Conservation (phyloP, 1,140 invertebrate genomes). For the Leucophenga varia region DNA sequence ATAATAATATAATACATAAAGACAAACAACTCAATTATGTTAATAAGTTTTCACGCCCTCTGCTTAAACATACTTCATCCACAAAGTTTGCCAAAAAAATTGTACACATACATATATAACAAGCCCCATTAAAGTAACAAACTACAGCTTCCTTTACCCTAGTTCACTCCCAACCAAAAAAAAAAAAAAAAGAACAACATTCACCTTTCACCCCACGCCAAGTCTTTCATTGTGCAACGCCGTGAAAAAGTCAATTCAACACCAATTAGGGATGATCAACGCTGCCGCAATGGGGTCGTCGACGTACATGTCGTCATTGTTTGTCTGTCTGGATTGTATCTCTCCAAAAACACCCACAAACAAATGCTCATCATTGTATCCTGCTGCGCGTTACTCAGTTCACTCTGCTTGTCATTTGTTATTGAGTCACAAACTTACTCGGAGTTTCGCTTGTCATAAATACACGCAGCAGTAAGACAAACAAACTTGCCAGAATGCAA, state of each 20-base stretch:
- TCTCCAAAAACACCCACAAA: too few species aligned
- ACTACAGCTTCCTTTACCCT: constrained; percentile 21
- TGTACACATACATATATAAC: too few species aligned
- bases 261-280: constrained; percentile 55
- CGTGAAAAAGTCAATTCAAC: constrained; percentile 46
- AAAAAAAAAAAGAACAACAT: background rate
- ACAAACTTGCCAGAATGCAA: constrained; percentile 42
- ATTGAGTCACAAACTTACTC: constrained; percentile 43
- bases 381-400: too few species aligned
- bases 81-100: constrained; percentile 25
- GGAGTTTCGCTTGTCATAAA: constrained; percentile 42
- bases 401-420: constrained; percentile 42
- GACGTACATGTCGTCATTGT: constrained; percentile 29
- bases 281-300: constrained; percentile 17
- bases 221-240: background rate
- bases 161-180: background rate
- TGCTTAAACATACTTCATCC: too few species aligned
- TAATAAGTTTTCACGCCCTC: constrained; percentile 50
- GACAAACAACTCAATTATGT: constrained; percentile 51
- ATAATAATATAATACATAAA: too few species aligned
- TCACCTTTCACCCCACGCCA: constrained; percentile 33
- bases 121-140: too few species aligned
- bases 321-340: constrained; percentile 14
- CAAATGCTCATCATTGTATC: background rate
- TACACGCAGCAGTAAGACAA: constrained; percentile 20